Conservation (phyloP, 2,888 invertebrate genomes). For the Ectobius pallidus region DNA sequence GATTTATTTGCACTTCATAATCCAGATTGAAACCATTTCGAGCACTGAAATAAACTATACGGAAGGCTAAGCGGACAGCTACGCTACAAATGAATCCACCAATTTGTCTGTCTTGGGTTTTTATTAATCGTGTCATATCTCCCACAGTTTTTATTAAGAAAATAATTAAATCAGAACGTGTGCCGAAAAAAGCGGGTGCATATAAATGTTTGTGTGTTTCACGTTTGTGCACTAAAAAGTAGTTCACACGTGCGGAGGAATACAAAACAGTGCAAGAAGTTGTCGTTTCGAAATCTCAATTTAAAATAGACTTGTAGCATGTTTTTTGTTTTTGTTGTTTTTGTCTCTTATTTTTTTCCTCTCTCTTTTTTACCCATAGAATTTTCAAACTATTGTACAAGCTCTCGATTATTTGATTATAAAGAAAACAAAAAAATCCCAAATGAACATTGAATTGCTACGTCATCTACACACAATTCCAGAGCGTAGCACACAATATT, state of each 20-base stretch:
- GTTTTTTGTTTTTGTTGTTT: conserved; percentile 12
- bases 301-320: conserved; percentile 23
- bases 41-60: not conserved
- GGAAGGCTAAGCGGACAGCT: not conserved
- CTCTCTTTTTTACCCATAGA: not conserved
- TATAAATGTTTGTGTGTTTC: not conserved
- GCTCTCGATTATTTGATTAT: conserved; percentile 18
- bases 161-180: not conserved
- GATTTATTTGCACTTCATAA: no score
- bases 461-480: no score
- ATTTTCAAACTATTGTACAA: conserved; percentile 16
- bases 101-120: conserved; percentile 2
- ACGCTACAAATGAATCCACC: no score
- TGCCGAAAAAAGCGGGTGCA: not conserved
- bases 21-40: not conserved
- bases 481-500: no score
- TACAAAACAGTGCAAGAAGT: not conserved
- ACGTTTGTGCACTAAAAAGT: not conserved
- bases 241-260: not conserved
- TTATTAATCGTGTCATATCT: conserved; percentile 2
- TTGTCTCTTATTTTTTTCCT: not conserved
- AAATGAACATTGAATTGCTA: no score
- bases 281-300: conserved; percentile 21
- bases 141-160: conserved; percentile 7
- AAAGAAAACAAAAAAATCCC: no score